Evolutionary conservation across 2,888 invertebrate genomes (phyloP), one percentile per base, ranked within the genome.

Genomic region (Apeira syringaria): DNA sequence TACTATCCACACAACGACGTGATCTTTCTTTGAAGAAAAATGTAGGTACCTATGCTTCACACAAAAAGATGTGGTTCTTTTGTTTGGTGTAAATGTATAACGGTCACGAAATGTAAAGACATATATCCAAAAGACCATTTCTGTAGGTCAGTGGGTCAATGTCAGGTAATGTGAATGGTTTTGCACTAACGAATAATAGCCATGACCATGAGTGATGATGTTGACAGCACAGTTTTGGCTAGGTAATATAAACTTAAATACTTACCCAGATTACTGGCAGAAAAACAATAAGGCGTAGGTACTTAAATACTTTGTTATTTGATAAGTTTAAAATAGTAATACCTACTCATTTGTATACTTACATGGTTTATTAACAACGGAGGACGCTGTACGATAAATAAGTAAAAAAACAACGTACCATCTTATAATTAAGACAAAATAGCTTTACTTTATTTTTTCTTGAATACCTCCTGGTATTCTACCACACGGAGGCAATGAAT

Each of bases 141-240:
- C 30, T 39, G 9, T 32, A 32, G 47, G 32, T 41, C 34, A 47
- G 40, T 47, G 8, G 41, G 41, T 41, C 41, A 47, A 47, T 41
- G 41, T 29, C 41, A 41, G 28, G 28, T 26, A 37, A 37, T 37
- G 11, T 15, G 20, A 5, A 36, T 18, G 28, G 24, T 28, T 46
- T 41, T 31, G 28, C 25, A 33, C 25, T 34, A 33, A 15, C 18
- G 22, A 36, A 42, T 37, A 41, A 42, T 42, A 29, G 33, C 30
- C 36, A 29, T 44, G 20, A 20, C 7, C 20, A 18, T 18, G 38
- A 38, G 26, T 31, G 20, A 35, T 39, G 15, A 30, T 33, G 26
- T 10, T 36, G 29, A 38, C 28, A 29, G 13, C 18, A n/a, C 11
- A 37, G 17, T 29, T 29, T 11, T 37, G 9, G 10, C 7, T 20